phyloP scores from a whole-genome alignment of 2,888 invertebrate species.

The Sceliomorpha sp. region DNA sequence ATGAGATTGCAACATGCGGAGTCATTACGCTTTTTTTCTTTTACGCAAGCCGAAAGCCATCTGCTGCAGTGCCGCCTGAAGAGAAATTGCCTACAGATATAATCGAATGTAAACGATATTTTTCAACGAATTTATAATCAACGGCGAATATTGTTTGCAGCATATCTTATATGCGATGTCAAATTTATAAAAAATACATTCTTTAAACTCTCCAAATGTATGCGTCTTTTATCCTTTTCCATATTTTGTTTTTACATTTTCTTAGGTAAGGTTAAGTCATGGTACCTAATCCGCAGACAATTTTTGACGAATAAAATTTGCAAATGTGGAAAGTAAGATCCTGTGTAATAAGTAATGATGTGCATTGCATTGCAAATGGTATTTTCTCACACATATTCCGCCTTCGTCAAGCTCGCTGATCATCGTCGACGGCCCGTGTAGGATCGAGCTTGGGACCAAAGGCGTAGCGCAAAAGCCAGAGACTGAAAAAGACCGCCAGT shows the following conservation, averaged over 20 bases:
- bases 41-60: slow-evolving; percentile 27
- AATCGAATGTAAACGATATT: slow-evolving; percentile 12
- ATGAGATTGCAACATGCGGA: slow-evolving; percentile 66
- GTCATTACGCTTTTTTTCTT: slow-evolving; percentile 25
- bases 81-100: slow-evolving; percentile 15
- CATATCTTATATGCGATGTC: too few relatives aligned
- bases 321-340: too few relatives aligned
- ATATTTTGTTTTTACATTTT: too few relatives aligned
- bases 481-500: slow-evolving; percentile 42
- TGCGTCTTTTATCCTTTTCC: too few relatives aligned
- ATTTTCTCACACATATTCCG: slow-evolving; percentile 11
- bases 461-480: slow-evolving; percentile 38
- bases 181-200: too few relatives aligned
- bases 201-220: too few relatives aligned
- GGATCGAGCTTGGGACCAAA: slow-evolving; percentile 57
- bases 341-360: too few relatives aligned
- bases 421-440: slow-evolving; percentile 45
- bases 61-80: slow-evolving; percentile 11
- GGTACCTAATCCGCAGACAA: too few relatives aligned
- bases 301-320: too few relatives aligned
- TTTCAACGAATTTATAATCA: too few relatives aligned
- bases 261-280: too few relatives aligned
- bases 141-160: too few relatives aligned
- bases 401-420: slow-evolving; percentile 48
- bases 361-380: neutral